Base-by-base conservation (phyloP, 1,140 invertebrate genomes). In the Mylabris phalerata region DNA sequence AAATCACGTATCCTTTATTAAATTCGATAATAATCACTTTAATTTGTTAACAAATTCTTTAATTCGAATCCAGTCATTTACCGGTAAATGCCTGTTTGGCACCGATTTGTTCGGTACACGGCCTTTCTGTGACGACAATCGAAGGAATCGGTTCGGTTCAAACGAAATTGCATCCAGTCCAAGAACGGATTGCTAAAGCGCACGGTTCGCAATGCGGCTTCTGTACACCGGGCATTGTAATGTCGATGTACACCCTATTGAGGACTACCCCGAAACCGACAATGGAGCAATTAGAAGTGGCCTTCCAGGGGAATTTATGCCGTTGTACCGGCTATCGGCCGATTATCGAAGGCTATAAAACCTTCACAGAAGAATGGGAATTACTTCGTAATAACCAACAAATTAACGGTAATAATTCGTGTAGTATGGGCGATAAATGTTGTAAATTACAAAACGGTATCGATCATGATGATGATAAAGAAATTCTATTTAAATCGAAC, bases 161-260 rank as follows among this genome's bases (percentile, higher is more conserved):
- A 73, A 85, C 81, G 1, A 81, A 78, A 44, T 71, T 93, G 24
- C 90, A 94, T 75, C 86, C 90, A 0, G 86, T 89, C 6, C 92
- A 95, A 78, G 89, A 95, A 71, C 77, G 91, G 63, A 82, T 95
- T 47, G 90, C 90, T 0, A 89, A 89, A 77, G 80, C 88, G 3
- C 92, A 95, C 68, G 92, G 92, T 0, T 92, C 90, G 0, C 92
- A 95, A 76, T 95, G 92, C 71, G 92, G 92, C 4, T 95, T 93
- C 73, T 94, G 92, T 64, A 93, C 92, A 3, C 92, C 92, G 3
- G 92, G 92, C 10, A 93, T 95, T 50, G 90, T 95, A 0, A 95
- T 95, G 93, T 94, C 92, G 3, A 95, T 95, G 92, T 95, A 95
- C 66, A 82, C 88, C 0, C 74, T 94, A 19, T 72, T 95, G 0